Evolutionary conservation across 2,888 invertebrate species (phyloP).

Genomic region (Macrostomum cliftonense): DNA sequence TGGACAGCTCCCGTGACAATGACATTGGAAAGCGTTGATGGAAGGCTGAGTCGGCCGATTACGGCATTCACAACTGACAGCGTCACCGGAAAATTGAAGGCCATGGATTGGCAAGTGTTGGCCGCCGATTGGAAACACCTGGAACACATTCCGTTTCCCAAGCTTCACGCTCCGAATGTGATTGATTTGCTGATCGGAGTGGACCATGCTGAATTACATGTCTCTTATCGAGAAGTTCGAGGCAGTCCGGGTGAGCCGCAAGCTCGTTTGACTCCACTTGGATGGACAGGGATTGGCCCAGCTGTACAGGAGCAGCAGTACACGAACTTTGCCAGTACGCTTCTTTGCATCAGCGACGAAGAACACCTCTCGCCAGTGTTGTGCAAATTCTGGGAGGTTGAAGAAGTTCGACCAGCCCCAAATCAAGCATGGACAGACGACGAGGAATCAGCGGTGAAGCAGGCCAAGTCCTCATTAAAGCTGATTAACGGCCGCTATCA

Average conservation of each 20-base stretch:
- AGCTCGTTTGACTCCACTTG: conserved; percentile 5
- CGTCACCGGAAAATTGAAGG: conserved; percentile 1
- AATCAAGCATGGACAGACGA: too few species aligned
- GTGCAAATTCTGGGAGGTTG: conserved; percentile 3
- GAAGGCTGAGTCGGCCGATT: conserved; percentile 1
- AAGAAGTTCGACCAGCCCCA: neutral
- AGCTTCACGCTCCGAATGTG: neutral
- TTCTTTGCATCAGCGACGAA: too few species aligned
- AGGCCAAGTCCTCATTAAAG: neutral
- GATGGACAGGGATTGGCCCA: conserved; percentile 6
- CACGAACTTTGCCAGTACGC: too few species aligned
- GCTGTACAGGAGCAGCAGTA: too few species aligned
- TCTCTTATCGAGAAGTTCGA: neutral
- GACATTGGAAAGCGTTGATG: conserved; percentile 7
- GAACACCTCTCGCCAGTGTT: neutral
- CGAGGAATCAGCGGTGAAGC: neutral
- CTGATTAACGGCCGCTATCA: neutral
- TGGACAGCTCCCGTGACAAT: neutral
- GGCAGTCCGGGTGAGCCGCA: neutral
- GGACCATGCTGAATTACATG: conserved; percentile 4
- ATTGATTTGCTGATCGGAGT: conserved; percentile 8
- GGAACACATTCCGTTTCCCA: conserved; percentile 1
- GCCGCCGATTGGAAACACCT: conserved; percentile 1
- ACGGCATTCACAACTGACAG: conserved; percentile 3
- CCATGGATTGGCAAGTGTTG: conserved; percentile 1